phyloP scores from a whole-genome alignment of 2,113 vertebrate genomes.

The Theristicus caerulescens region DNA sequence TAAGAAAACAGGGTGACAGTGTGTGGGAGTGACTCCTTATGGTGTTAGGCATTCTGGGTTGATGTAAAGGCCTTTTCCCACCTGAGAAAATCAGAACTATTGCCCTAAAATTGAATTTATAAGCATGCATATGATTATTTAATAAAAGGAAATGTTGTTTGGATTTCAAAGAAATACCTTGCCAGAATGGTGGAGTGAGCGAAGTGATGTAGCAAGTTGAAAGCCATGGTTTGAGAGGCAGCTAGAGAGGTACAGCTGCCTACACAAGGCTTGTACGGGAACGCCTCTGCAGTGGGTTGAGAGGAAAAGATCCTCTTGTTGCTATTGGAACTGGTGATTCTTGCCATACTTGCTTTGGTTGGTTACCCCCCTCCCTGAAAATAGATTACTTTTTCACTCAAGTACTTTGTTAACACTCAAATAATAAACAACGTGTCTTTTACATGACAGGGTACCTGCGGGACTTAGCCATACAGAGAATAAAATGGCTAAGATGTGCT shows the following conservation, averaged over 20 bases:
- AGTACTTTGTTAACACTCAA: constrained; percentile 33
- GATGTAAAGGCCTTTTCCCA: background rate
- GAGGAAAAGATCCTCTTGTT: background rate
- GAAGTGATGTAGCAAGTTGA: background rate
- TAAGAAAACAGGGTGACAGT: background rate
- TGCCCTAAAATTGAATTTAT: background rate
- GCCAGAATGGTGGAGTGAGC: background rate
- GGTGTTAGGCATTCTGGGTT: background rate
- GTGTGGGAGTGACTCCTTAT: background rate
- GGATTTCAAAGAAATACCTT: background rate
- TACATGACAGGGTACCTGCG: background rate
- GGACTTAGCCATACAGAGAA: background rate
- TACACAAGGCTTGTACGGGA: rapidly evolving
- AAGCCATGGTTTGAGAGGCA: background rate
- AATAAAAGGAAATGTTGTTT: background rate
- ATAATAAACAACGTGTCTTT: constrained; percentile 7
- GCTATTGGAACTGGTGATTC: background rate
- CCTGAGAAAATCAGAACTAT: background rate
- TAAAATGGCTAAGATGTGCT: background rate
- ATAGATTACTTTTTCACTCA: background rate
- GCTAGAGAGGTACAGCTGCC: background rate
- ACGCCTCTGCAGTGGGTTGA: background rate
- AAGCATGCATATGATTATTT: background rate
- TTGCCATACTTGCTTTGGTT: background rate
- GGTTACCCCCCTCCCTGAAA: background rate